These are phyloP conservation scores for Eremophila alpestris DNA, from an alignment of 2,797 vertebrate genomes.

Conservation along the genomic window DNA sequence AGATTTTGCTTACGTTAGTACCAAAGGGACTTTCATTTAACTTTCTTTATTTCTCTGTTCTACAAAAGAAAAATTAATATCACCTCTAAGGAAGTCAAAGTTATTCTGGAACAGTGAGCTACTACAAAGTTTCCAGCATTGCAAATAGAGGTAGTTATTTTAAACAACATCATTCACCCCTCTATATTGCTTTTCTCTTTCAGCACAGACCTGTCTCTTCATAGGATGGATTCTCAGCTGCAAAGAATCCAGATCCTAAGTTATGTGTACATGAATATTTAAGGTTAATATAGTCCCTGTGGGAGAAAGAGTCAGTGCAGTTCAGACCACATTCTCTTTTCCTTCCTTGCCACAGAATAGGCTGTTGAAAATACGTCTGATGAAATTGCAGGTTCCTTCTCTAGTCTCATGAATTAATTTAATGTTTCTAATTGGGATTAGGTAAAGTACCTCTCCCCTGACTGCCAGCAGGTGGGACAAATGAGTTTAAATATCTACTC, in stretches of 20 bases:
- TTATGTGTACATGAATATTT: background rate
- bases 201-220: background rate
- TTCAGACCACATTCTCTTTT: background rate
- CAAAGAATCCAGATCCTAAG: background rate
- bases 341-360: background rate
- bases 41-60: background rate
- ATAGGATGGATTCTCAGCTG: background rate
- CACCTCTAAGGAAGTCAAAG: background rate
- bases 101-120: background rate
- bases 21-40: background rate
- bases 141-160: background rate
- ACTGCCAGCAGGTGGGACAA: background rate
- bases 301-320: background rate
- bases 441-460: background rate
- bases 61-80: background rate
- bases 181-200: background rate
- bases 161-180: background rate
- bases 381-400: background rate
- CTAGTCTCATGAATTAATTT: background rate
- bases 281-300: background rate
- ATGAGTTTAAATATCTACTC: background rate
- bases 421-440: background rate
- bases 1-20: background rate
- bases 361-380: background rate
- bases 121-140: background rate